These are phyloP conservation scores for Ceratosolen fusciceps DNA, from an alignment of 1,140 invertebrate genomes.

Conservation along the genomic window DNA sequence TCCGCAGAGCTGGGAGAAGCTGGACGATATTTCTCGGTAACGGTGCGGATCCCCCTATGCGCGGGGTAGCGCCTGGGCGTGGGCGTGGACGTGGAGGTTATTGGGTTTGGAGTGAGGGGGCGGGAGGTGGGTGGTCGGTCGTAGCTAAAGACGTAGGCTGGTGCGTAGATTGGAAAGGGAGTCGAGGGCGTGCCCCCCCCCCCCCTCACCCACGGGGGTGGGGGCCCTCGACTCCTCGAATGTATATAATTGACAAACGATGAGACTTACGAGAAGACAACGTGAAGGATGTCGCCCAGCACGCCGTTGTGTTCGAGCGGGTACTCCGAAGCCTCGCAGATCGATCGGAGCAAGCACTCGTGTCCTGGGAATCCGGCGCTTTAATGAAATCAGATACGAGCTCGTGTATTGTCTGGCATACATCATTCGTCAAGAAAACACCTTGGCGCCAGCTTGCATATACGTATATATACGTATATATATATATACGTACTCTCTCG, in stretches of 20 bases:
- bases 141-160: background rate
- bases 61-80: too few species aligned
- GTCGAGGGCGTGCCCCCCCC: too few species aligned
- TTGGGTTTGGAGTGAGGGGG: too few species aligned
- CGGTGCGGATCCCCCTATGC: too few species aligned
- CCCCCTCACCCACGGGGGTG: too few species aligned
- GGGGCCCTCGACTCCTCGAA: background rate
- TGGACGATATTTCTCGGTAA: too few species aligned
- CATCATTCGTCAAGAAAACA: conserved; percentile 12
- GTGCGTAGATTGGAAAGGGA: background rate
- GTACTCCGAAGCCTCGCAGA: conserved; percentile 59
- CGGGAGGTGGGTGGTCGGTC: background rate
- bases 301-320: conserved; percentile 61
- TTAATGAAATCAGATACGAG: conserved; percentile 21
- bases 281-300: conserved; percentile 59
- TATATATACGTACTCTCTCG: too few species aligned
- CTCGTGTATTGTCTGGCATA: background rate
- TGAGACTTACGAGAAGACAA: conserved; percentile 61
- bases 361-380: conserved; percentile 61
- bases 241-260: conserved; percentile 17
- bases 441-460: too few species aligned
- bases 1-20: too few species aligned
- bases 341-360: conserved; percentile 62
- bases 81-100: too few species aligned
- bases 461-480: too few species aligned